Evolutionary conservation across 2,113 vertebrate species (phyloP).

Genomic region (Calypte anna): DNA sequence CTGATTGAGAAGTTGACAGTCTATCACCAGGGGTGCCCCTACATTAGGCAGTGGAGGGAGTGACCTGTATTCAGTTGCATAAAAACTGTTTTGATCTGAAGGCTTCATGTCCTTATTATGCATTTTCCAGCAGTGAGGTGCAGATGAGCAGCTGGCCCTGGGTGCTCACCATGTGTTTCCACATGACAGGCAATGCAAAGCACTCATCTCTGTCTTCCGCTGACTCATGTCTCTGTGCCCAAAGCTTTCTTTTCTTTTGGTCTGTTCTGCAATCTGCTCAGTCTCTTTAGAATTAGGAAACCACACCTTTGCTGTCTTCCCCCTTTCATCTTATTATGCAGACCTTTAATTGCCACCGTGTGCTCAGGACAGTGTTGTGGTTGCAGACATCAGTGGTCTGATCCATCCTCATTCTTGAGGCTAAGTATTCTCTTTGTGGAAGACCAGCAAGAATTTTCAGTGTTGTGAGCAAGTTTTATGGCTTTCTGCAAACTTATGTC

Average conservation of each 20-base stretch:
- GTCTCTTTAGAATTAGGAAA: neutral
- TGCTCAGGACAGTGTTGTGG: neutral
- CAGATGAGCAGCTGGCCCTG: neutral
- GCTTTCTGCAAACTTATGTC: neutral
- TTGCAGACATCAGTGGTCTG: neutral
- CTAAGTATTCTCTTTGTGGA: neutral
- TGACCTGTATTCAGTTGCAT: neutral
- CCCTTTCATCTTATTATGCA: neutral
- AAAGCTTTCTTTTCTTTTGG: neutral
- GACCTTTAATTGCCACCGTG: neutral
- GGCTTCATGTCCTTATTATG: neutral
- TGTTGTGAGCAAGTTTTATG: neutral
- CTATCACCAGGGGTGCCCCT: neutral
- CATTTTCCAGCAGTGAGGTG: neutral
- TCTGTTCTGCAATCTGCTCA: neutral
- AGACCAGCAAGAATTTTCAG: neutral
- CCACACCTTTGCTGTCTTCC: neutral
- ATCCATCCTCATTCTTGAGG: neutral
- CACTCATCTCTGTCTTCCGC: neutral
- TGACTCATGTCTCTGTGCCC: neutral
- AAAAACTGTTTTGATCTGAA: neutral
- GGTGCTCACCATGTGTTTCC: neutral
- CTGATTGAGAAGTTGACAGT: neutral
- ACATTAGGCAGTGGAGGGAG: neutral
- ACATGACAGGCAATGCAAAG: neutral